phyloP scores from a whole-genome alignment of 92 coral and sea anemone genomes.

The Porites rus region DNA sequence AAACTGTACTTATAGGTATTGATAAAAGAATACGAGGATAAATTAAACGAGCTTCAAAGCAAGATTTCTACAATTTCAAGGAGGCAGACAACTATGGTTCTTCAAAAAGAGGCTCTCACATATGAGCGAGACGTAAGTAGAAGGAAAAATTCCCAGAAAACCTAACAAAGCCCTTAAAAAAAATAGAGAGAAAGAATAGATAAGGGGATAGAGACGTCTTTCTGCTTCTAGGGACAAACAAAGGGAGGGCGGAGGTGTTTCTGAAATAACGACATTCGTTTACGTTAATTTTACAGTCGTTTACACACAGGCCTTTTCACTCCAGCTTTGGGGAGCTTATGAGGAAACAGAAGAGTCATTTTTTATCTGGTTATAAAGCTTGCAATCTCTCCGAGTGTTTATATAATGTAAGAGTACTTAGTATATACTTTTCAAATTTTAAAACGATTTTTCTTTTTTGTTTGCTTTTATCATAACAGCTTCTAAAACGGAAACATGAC shows the following conservation, averaged over 20 bases:
- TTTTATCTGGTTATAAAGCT: too few relatives aligned
- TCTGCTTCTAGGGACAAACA: too few relatives aligned
- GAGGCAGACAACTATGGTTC: constrained; percentile 34
- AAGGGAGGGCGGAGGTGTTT: too few relatives aligned
- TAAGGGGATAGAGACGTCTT: too few relatives aligned
- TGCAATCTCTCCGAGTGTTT: too few relatives aligned
- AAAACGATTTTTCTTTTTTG: background rate
- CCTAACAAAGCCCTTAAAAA: background rate
- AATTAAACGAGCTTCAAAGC: constrained; percentile 32
- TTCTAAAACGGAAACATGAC: constrained; percentile 45
- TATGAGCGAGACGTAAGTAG: constrained; percentile 55
- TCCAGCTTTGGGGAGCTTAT: too few relatives aligned
- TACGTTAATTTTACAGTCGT: too few relatives aligned
- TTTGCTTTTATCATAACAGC: constrained; percentile 11
- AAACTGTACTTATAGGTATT: background rate
- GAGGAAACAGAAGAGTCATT: too few relatives aligned
- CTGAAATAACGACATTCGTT: too few relatives aligned
- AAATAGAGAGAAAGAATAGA: too few relatives aligned
- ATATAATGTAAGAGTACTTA: background rate
- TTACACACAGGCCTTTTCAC: too few relatives aligned
- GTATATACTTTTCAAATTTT: background rate
- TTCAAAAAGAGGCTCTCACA: constrained; percentile 49
- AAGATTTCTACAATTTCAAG: constrained; percentile 14
- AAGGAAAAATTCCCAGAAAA: too few relatives aligned
- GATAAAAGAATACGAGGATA: constrained; percentile 19